Evolutionary conservation across 1,140 invertebrate genomes (phyloP), one percentile per base, ranked within the genome.

Genomic region (Schlechtendalia chinensis): DNA sequence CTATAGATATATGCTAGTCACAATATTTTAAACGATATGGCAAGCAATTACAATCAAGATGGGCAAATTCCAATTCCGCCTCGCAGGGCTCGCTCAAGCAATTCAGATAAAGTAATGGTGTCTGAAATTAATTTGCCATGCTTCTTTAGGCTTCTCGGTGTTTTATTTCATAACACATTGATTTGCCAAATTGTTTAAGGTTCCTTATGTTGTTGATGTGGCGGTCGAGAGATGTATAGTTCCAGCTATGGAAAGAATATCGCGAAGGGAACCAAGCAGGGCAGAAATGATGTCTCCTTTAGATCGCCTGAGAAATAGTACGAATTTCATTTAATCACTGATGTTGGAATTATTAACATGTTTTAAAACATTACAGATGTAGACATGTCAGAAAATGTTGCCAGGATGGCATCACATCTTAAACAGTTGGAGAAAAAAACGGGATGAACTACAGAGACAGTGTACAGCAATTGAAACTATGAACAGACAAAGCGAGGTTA

Each of bases 401-500:
- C 75, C 29, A 79, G 39, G 50, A 79, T 79, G 75, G 75, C 75
- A 24, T 79, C 58, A 27, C 75, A 79, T 63, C 58, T 79, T 22
- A 79, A 79, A 47, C 75, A 79, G 39, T 79, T 79, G 16, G 75
- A 79, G 58, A 79, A 79, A 50, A 79, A 79, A 79, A 79, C n/a
- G 75, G 11, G 75, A 79, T n/a, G 75, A 79, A 63, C 24, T 79
- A 45, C 32, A 79, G 47, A 59, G 75, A 61, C 75, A 79, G 50
- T 79, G 75, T 29, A 79, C 75, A 19, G 75, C 75, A 0, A 79
- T 79, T 50, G 75, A 79, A 29, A 50, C 56, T 5, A 79, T 79
- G 58, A 79, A 79, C n/a, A 79, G 58, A n/a, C 75, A 79, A 79
- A 61, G 75, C 63, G 75, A 79, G 61, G 58, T 79, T 3, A 79